Conservation (phyloP, 1,140 invertebrate species). For the Macrocentrus cingulum region DNA sequence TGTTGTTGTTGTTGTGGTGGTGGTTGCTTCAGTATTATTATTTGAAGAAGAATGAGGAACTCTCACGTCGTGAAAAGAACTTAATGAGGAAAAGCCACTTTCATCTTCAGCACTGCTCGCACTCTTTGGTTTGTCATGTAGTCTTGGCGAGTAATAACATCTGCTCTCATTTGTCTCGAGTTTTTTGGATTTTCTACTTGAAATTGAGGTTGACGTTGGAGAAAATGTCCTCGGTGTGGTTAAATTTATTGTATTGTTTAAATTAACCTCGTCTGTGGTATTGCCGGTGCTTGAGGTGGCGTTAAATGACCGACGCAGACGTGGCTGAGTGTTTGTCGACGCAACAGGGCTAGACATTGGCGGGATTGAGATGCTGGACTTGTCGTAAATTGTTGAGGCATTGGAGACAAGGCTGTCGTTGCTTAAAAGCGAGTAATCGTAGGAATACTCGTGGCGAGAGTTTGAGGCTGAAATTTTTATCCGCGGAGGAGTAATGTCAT, state of each 20-base stretch:
- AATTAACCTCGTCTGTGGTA: slow-evolving; percentile 45
- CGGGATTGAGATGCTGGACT: background rate
- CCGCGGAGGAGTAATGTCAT: background rate
- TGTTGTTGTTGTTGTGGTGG: too few species aligned
- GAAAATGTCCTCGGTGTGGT: background rate
- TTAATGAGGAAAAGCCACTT: slow-evolving; percentile 80
- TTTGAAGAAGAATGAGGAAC: slow-evolving; percentile 61
- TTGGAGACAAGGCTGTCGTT: background rate
- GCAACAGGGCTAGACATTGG: background rate
- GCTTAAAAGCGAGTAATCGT: background rate
- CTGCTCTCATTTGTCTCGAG: slow-evolving; percentile 25
- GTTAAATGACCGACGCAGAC: slow-evolving; percentile 42
- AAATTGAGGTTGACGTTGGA: background rate
- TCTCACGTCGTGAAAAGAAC: slow-evolving; percentile 77
- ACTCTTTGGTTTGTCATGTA: slow-evolving; percentile 56
- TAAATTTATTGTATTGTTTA: background rate
- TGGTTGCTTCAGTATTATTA: slow-evolving; percentile 19
- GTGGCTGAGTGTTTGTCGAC: slow-evolving; percentile 15
- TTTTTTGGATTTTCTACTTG: background rate
- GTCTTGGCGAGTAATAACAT: slow-evolving; percentile 22
- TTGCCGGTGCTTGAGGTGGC: slow-evolving; percentile 48
- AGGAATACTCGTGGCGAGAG: background rate
- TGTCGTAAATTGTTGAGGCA: too few species aligned
- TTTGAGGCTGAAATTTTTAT: background rate
- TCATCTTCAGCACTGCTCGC: slow-evolving; percentile 70